phyloP scores from a whole-genome alignment of 2,113 vertebrate genomes.

The Myanophis thanlyinensis region DNA sequence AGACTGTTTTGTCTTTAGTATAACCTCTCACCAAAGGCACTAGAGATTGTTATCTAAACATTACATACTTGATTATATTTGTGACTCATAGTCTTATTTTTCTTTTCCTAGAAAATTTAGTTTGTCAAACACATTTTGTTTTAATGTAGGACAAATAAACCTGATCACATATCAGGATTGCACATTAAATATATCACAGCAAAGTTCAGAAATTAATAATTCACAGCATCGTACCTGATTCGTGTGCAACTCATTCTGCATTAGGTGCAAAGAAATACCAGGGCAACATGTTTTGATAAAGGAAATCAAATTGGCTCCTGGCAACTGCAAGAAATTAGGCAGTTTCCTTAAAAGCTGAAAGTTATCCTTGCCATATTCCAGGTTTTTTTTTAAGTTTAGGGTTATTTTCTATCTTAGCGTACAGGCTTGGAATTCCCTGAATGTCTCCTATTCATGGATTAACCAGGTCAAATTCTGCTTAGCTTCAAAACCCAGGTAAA shows the following conservation, averaged over 20 bases:
- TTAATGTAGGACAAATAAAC: neutral
- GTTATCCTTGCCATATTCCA: neutral
- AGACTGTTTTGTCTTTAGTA: neutral
- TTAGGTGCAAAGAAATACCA: neutral
- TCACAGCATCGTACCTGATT: neutral
- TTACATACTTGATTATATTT: neutral
- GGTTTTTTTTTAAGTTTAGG: neutral
- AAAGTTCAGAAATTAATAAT: neutral
- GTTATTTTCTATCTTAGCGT: neutral
- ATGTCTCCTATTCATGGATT: neutral
- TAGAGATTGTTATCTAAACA: neutral
- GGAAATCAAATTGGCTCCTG: neutral
- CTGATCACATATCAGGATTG: neutral
- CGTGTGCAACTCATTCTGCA: neutral
- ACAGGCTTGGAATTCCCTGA: neutral
- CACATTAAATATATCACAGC: neutral
- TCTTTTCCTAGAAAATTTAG: neutral
- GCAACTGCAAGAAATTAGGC: neutral
- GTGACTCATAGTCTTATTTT: neutral
- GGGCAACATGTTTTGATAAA: neutral
- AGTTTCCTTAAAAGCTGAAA: neutral
- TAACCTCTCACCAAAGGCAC: neutral
- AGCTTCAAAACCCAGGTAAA: neutral
- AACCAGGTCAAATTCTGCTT: neutral
- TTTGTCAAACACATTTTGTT: neutral